Evolutionary conservation across 2,113 vertebrate genomes (phyloP), one percentile per base, ranked within the genome.

Genomic region (Coryphaenoides rupestris): DNA sequence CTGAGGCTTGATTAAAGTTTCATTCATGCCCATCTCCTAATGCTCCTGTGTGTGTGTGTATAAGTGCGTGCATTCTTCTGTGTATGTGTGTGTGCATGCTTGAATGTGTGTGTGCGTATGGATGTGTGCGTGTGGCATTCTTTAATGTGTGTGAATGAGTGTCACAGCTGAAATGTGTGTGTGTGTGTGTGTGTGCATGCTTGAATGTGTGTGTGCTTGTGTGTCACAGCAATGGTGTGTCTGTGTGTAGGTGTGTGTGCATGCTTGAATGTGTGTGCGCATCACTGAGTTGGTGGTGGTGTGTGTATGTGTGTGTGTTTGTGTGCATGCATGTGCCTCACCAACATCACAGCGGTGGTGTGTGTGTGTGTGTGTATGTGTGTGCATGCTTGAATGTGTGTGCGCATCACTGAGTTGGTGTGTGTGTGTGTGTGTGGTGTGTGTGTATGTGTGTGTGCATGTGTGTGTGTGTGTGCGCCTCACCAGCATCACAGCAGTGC

Each of bases 1-100:
- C 77, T 81, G 81, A 85, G 84, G 82, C 79, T 87, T 90, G 93
- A 95, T 94, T 92, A 94, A 95, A 95, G 90, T 93, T 93, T 95
- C 92, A 93, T 91, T 94, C 84, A 60, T 75, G 68, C 66, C 91
- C 91, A 90, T 88, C 91, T 79, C 74, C 80, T 84, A 84, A 82
- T 74, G 74, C 75, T 70, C 55, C 55, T 19, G 74, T 54, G 73
- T 23, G 15, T 17, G 49, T 59, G 60, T 22, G 19, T n/a, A n/a
- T n/a, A n/a, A n/a, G n/a, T n/a, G n/a, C n/a, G n/a, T n/a, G n/a
- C n/a, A n/a, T n/a, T n/a, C n/a, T n/a, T n/a, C 2, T n/a, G 24
- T 17, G 56, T 58, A 15, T 50, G 49, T 50, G 49, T 50, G 28
- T 33, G 28, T 33, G 28, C 10, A 10, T 33, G 28, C 10, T 5